Evolutionary conservation across 1,140 invertebrate genomes (phyloP), one percentile per base, ranked within the genome.

Genomic region (Drosophila setifemur): DNA sequence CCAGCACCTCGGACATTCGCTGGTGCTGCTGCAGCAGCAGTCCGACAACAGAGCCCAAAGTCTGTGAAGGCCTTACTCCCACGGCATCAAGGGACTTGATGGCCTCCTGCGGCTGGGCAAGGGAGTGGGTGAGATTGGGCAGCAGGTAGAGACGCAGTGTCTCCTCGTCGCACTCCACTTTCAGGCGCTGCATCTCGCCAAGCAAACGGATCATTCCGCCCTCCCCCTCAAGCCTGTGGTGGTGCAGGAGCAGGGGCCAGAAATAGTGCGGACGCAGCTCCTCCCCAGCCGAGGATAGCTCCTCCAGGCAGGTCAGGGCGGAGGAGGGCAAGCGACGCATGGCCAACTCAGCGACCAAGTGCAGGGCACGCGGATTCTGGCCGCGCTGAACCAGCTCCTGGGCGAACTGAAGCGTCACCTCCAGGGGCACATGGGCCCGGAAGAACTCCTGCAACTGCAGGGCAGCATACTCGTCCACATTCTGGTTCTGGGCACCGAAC

Each of bases 131-230:
- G 0, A 89, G 50, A 25, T 74, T 49, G 0, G 91, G 91, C 23
- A 92, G 63, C 12, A 92, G 70, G 58, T 91, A 92, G 14, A 77
- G 11, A 0, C 69, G 25, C 8, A 93, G 50, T 0, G 92, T 93
- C 7, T 90, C 86, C 18, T 71, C 53, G 73, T 93, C 91, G 8
- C 90, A 68, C 16, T 88, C 68, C 1, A 92, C 89, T 2, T 86
- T 60, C 18, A 91, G 70, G 1, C 89, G 48, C 9, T 78, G 37
- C 91, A 92, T 92, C 18, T 85, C 77, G 7, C 72, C 52, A 0
- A 93, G 14, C 2, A 91, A 31, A 0, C 45, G 72, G 0, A 90
- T 39, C 23, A 90, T 44, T 0, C 86, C 89, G 0, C 29, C 31
- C 42, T 90, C 89, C 5, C 88, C 88, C 0, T 86, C 68, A 4